Conservation (phyloP, 1,140 invertebrate species). For the Helicoverpa zea region DNA sequence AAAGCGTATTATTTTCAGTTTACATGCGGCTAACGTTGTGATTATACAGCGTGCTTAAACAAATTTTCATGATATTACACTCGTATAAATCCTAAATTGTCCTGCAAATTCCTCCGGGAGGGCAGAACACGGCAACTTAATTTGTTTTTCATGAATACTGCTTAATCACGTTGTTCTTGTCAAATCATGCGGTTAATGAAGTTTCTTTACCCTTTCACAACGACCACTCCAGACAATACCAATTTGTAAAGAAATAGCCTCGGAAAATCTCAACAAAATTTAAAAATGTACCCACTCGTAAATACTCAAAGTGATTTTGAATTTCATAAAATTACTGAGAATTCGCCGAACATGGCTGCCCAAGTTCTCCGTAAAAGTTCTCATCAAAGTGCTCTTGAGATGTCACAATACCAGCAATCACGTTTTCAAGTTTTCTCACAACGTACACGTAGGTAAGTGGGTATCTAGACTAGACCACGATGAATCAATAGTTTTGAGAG, state of each 20-base stretch:
- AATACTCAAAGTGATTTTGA: not conserved
- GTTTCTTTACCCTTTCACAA: conserved; percentile 55
- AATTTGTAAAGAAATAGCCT: not conserved
- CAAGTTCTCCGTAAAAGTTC: conserved; percentile 47
- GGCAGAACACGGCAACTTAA: conserved; percentile 67
- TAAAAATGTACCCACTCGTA: conserved; percentile 1
- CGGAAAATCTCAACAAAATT: conserved; percentile 4
- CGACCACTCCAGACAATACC: not conserved
- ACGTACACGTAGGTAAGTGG: conserved; percentile 20
- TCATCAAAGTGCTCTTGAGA: conserved; percentile 64
- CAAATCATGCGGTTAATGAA: conserved; percentile 81
- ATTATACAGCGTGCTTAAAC: conserved; percentile 40
- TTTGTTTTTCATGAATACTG: conserved; percentile 76
- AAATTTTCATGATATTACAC: conserved; percentile 48
- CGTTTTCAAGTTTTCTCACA: conserved; percentile 47
- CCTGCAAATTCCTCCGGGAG: conserved; percentile 54
- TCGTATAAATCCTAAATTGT: conserved; percentile 61
- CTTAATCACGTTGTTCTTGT: conserved; percentile 73
- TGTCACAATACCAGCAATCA: conserved; percentile 65
- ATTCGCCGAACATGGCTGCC: conserved; percentile 4
- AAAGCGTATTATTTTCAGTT: conserved; percentile 49
- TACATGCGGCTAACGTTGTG: conserved; percentile 26
- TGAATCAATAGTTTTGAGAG: conserved; percentile 20
- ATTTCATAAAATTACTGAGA: conserved; percentile 35
- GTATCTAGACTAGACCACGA: conserved; percentile 19